Percentiles rank a stretch among this genome's conserved stretches.
phyloP scores from a whole-genome alignment of 2,797 vertebrate genomes.

The Carcharodon carcharias region DNA sequence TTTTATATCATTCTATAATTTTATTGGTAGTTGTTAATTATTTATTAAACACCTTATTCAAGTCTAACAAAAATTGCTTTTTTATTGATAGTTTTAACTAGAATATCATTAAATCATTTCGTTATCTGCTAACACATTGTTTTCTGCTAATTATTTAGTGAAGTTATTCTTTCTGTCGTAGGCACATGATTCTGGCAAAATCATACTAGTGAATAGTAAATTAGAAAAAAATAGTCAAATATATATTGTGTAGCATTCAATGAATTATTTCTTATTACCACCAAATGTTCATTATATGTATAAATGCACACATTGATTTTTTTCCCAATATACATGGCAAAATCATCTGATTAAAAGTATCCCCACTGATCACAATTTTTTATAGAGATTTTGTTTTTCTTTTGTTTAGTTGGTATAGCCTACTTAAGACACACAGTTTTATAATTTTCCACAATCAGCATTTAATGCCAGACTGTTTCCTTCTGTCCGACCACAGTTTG shows the following conservation, averaged over 20 bases:
- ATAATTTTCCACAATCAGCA: background rate
- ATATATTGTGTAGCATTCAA: slow-evolving; percentile 21
- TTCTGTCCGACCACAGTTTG: background rate
- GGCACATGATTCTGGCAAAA: background rate
- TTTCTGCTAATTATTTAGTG: slow-evolving; percentile 33
- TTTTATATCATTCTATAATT: slow-evolving; percentile 56
- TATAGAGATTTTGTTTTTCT: background rate
- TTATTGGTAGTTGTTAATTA: slow-evolving; percentile 53
- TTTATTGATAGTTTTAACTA: slow-evolving; percentile 32
- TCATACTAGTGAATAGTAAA: slow-evolving; percentile 25
- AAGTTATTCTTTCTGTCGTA: background rate
- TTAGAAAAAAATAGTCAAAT: slow-evolving; percentile 2
- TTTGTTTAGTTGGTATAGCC: background rate
- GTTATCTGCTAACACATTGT: background rate
- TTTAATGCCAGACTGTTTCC: background rate
- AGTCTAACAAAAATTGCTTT: slow-evolving; percentile 47
- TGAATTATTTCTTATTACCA: background rate
- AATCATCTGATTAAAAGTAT: background rate
- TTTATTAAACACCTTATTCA: slow-evolving; percentile 55
- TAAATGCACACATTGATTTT: background rate
- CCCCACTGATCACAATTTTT: background rate
- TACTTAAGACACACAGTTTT: background rate
- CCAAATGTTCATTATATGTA: background rate
- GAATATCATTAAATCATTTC: slow-evolving; percentile 29
- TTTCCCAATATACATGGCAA: background rate